Evolutionary conservation across 2,888 invertebrate species (phyloP), one percentile per base, ranked within the genome.

Genomic region (Yponomeuta malinellus): DNA sequence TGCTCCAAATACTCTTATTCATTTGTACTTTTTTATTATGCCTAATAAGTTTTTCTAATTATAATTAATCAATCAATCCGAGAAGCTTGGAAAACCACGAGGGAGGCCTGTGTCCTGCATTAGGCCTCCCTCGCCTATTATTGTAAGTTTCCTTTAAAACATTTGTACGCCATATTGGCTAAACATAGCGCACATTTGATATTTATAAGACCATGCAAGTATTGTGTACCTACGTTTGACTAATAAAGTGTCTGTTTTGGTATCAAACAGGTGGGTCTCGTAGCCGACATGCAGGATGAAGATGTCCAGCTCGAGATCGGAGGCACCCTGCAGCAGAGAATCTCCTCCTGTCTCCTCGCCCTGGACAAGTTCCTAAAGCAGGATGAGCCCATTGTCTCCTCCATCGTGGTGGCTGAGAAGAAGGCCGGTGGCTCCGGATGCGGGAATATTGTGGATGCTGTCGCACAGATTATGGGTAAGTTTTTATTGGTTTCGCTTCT

Each of bases 341-440:
- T 98, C 78, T 93, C 94, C 0, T 97, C 97, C 0, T 98, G 98
- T 81, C 89, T 98, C 15, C 89, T 94, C 48, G 93, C 95, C 1
- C 86, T 98, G 48, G 96, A 96, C 79, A 90, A 89, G 63, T 94
- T 99, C 85, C 87, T 99, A 71, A 93, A 93, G 73, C 95, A 95
- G 73, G 94, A 95, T 3, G 85, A 92, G 0, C 88, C 96, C 0
- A 92, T 97, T 29, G 96, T 97, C 0, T 93, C 95, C 0, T 96
- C 96, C 75, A 97, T 97, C 89, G 96, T 98, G 0, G 96, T 97
- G 0, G 98, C 98, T 0, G 96, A 97, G 81, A 97, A 97, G 88
- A 93, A 94, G 75, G 89, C 93, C 0, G 93, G 93, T 0, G 93
- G 93, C 0, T 92, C 93, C 6, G 94, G 94, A 0, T 93, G 94